Base-by-base conservation (phyloP, 2,888 invertebrate genomes). In the Sycophila texana region DNA sequence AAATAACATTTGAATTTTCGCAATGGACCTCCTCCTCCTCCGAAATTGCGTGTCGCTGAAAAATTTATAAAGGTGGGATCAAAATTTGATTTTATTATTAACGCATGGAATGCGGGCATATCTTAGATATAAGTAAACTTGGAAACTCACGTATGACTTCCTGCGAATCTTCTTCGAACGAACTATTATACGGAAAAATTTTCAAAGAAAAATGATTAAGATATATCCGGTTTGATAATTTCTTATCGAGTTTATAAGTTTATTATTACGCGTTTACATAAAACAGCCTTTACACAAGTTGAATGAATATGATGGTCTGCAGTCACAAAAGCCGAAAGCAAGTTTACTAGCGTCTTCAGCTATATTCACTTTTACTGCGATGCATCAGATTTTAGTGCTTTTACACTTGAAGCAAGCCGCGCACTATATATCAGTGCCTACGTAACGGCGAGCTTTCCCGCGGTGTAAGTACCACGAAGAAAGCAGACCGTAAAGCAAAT, bases 311-410 rank as follows among this genome's bases (percentile, higher is more conserved):
- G 58, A 74, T 47, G 60, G 75, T 47, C 13, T 57, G 18, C 5
- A 47, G 66, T 20, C 49, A n/a, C 73, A 57, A 66, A 39, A 60
- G 68, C 75, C 68, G 68, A 75, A 68, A 68, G 75, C 75, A 68
- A 75, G 75, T 67, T 75, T 75, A 75, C 68, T 75, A 53, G 68
- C 61, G 67, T 53, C 53, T 53, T 51, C 61, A 60, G 68, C 68
- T 60, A 61, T 75, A 75, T 75, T 68, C 67, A 67, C 75, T 60
- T 75, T 75, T 75, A 75, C 68, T 75, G 61, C 68, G 75, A 75
- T 75, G 68, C 68, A 68, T 68, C 75, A 68, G 75, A 75, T 75
- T 75, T 75, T 75, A 75, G 75, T 75, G 68, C 75, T 53, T 61
- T 68, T 75, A 68, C 75, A 75, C 75, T 75, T 60, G 65, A 58